A percentile compares a stretch with the other conserved stretches of the same genome.
These are phyloP conservation scores for Paracyclopina nana DNA, from an alignment of 1,140 invertebrate species.

Conservation along the genomic window DNA sequence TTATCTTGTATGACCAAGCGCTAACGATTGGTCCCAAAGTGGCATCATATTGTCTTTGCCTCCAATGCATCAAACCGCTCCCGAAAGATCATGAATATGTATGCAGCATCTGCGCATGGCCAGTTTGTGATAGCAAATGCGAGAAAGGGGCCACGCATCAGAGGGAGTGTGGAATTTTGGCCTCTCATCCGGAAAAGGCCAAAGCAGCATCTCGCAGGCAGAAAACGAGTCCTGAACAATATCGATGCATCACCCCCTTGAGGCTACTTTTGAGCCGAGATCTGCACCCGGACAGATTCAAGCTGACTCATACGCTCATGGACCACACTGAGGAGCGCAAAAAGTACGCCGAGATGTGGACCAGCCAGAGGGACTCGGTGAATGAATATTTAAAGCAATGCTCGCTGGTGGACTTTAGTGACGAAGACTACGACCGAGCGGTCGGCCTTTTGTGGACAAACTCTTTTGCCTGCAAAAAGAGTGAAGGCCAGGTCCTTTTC, in stretches of 20 bases:
- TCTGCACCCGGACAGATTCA: background rate
- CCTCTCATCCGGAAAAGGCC: background rate
- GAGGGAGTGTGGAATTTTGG: constrained; percentile 9
- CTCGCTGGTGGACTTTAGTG: background rate
- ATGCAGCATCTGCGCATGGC: constrained; percentile 8
- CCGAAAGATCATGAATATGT: background rate
- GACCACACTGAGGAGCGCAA: constrained; percentile 15
- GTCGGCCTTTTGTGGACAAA: constrained; percentile 14
- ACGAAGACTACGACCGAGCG: constrained; percentile 15
- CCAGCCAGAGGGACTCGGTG: background rate
- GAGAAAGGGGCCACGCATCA: background rate
- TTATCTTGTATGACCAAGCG: constrained; percentile 3
- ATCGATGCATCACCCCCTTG: constrained; percentile 11
- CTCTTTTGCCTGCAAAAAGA: constrained; percentile 8
- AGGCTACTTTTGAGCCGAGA: constrained; percentile 9
- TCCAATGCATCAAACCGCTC: constrained; percentile 11
- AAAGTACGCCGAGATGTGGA: constrained; percentile 4
- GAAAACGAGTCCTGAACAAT: background rate
- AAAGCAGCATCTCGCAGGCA: background rate
- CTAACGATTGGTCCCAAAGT: constrained; percentile 5
- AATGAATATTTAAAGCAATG: constrained; percentile 4
- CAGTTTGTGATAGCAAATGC: constrained; percentile 8
- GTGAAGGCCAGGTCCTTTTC: constrained; percentile 13
- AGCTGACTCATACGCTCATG: constrained; percentile 8
- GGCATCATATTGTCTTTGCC: constrained; percentile 4